Percentiles rank a stretch among this genome's conserved stretches.
Conservation (phyloP, 2,113 vertebrate genomes). For the Dromiciops gliroides region DNA sequence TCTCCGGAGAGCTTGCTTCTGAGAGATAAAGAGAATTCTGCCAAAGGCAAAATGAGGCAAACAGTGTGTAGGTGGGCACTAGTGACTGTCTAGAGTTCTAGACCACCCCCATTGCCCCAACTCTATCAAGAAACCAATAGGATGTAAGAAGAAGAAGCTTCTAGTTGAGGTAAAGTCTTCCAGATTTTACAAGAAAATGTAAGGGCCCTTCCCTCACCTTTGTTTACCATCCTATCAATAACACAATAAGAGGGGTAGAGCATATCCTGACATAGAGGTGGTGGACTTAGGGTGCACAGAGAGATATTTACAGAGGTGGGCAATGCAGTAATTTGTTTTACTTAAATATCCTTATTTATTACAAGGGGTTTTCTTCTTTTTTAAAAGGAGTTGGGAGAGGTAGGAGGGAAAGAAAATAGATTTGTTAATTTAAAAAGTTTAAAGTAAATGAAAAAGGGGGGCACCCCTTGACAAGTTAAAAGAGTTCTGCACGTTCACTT, state of each 20-base stretch:
- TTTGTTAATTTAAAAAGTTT: not conserved
- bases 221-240: not conserved
- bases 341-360: not conserved
- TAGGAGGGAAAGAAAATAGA: not conserved
- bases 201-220: not conserved
- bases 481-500: not conserved
- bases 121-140: not conserved
- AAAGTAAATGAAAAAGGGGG: not conserved
- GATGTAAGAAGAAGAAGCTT: not conserved
- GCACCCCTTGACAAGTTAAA: not conserved
- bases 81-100: not conserved
- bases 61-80: not conserved
- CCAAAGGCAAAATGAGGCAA: not conserved
- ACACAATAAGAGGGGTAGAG: not conserved
- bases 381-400: not conserved
- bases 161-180: not conserved
- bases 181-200: not conserved
- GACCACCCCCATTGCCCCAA: not conserved
- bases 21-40: not conserved
- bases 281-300: not conserved
- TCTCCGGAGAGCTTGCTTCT: not conserved
- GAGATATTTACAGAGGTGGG: not conserved
- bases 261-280: not conserved
- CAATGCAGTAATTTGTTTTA: not conserved
- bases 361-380: not conserved